Base-by-base conservation (phyloP, 2,888 invertebrate genomes). In the Coelopa pilipes region DNA sequence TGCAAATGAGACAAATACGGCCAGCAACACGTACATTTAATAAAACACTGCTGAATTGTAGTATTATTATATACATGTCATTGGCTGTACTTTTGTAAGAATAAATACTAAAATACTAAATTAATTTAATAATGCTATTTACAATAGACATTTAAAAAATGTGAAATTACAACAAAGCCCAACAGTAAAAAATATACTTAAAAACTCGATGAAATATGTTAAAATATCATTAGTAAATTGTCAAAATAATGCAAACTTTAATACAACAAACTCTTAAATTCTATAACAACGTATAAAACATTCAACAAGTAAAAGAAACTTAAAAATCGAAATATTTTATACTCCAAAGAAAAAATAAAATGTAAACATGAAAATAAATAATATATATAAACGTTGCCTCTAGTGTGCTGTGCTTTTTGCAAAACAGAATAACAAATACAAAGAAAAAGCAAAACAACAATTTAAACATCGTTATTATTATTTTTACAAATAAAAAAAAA, bases 291-390 rank as follows among this genome's bases (percentile, higher is more conserved):
- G 50, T 24, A 70, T 19, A 74, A 63, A 63, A 67, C 76, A 69
- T 68, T 47, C 47, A 75, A 73, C 59, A 78, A 60, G 67, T 69
- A 74, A 74, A 70, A 76, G 74, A 67, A 76, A 71, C 75, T 77
- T 73, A 55, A 62, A 79, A 70, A 79, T 76, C 78, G 76, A 79
- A 80, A 82, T 82, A 82, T 82, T 82, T 81, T 82, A 82, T 81
- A 81, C 82, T 82, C 83, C 83, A 83, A 82, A 84, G 79, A 80
- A 80, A 80, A 78, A 80, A 78, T 78, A 77, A 75, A 78, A 60
- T 59, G 70, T n/a, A 72, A 73, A 59, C 70, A 65, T 70, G 68
- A 75, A 70, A 69, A 74, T 15, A 57, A 49, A 59, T 62, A 69
- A 71, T n/a, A 57, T 53, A 80, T 78, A 79, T 73, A 80, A 80